Evolutionary conservation across 2,888 invertebrate genomes (phyloP).

Genomic region (Acrobasis suavella): DNA sequence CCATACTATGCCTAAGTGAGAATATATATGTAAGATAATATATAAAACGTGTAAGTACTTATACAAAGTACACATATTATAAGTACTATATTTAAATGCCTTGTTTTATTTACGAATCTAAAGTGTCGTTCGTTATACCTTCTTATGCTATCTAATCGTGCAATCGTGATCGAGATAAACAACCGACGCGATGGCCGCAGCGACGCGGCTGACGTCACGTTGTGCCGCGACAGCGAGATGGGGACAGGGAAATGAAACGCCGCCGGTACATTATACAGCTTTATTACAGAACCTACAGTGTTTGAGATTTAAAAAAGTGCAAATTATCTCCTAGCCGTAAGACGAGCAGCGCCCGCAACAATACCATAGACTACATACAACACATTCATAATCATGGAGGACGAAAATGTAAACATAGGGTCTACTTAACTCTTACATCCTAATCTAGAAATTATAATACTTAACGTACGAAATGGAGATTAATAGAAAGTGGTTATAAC

Average conservation of each 20-base stretch:
- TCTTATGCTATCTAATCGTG: background rate
- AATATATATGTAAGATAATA: conserved; percentile 11
- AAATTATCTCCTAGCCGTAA: conserved; percentile 51
- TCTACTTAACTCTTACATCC: conserved; percentile 13
- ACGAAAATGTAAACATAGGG: conserved; percentile 18
- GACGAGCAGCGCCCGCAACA: background rate
- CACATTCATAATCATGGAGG: conserved; percentile 26
- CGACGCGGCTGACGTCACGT: too few species aligned
- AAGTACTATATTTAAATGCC: background rate
- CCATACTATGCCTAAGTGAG: conserved; percentile 2
- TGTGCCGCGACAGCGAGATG: too few species aligned
- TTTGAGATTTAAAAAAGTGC: conserved; percentile 72
- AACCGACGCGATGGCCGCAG: too few species aligned
- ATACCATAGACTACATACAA: conserved; percentile 24
- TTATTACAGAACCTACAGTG: conserved; percentile 46
- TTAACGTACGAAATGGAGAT: background rate
- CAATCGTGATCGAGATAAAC: background rate
- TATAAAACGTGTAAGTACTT: background rate
- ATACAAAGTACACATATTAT: background rate
- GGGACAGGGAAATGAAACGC: background rate
- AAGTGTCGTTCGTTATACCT: background rate
- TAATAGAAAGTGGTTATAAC: background rate
- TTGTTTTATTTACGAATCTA: background rate
- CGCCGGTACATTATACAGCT: conserved; percentile 16
- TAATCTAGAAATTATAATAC: conserved; percentile 15